Evolutionary conservation across 2,797 vertebrate genomes (phyloP), one percentile per base, ranked within the genome.

Genomic region (Tenualosa ilisha): DNA sequence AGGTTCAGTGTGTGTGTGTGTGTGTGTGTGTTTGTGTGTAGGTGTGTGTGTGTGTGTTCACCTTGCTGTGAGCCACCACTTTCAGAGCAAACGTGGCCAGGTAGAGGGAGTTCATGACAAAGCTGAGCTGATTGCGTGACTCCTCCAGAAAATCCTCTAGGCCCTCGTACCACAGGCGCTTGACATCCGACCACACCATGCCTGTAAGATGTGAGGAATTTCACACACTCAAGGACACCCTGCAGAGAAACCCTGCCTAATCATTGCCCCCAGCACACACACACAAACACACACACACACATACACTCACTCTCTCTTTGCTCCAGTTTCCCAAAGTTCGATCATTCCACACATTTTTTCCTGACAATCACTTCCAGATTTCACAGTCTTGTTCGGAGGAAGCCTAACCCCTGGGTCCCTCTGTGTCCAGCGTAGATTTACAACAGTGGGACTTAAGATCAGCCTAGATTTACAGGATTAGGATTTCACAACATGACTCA

Each of bases 181-280:
- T 99, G 92, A 99, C 97, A 88, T 99, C 98, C 37, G 98, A 99
- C 98, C 98, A 99, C 92, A 99, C 98, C 98, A 99, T 99, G 85
- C 98, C 98, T 99, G 86, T 85, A 91, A 83, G 79, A 82, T 79
- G 50, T 40, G 13, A 22, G 26, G 17, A 79, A 43, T 79, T 43
- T 43, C 40, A 79, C 17, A 51, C 50, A 46, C 15, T 79, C 72
- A 79, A 40, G 7, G 72, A 43, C 84, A 82, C 82, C 84, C 46
- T 8, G 12, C 24, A 81, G 61, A 53, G 72, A 79, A 20, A 43
- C 20, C 22, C 22, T 7, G 5, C 22, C 20, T 61, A 0, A 24
- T 61, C 59, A 7, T 12, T 17, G 6, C 59, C 22, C n/a, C 59
- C 22, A 6, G 3, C 56, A 22, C 65, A 13, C 65, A 68, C 63